These are phyloP conservation scores for Pitta sordida DNA, from an alignment of 2,113 vertebrate species.

Conservation along the genomic window DNA sequence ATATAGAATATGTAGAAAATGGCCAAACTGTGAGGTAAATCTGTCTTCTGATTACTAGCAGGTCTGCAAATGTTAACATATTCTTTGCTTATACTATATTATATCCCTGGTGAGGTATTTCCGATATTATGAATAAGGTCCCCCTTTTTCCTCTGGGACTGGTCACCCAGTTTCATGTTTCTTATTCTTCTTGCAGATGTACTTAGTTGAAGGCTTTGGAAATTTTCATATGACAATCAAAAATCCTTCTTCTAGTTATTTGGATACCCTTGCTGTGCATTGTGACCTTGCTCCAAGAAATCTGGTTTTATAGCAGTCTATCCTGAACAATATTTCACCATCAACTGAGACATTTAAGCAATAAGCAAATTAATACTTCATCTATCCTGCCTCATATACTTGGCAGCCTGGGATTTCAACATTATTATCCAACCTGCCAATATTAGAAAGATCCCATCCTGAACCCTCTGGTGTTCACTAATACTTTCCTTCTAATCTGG, in stretches of 20 bases:
- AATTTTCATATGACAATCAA: not conserved
- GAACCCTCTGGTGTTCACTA: slow-evolving; percentile 3
- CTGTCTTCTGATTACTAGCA: not conserved
- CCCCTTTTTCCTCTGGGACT: not conserved
- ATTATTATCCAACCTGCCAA: not conserved
- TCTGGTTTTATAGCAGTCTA: slow-evolving; percentile 18
- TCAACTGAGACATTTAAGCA: not conserved
- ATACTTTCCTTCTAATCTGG: slow-evolving; percentile 24
- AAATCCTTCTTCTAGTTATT: not conserved
- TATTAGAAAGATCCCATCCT: not conserved
- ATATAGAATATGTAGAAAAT: not conserved
- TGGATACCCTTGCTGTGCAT: slow-evolving; percentile 3
- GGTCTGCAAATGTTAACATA: not conserved
- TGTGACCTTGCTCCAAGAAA: slow-evolving; percentile 1
- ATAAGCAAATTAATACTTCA: slow-evolving; percentile 17
- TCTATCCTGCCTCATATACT: slow-evolving; percentile 9
- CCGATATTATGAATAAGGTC: not conserved
- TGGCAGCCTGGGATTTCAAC: slow-evolving; percentile 13
- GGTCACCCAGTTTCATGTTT: not conserved
- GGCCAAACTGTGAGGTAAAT: not conserved
- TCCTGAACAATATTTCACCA: slow-evolving; percentile 20
- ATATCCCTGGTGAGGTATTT: not conserved
- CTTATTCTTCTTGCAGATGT: not conserved
- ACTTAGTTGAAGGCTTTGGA: not conserved
- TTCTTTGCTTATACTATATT: not conserved